Conservation (phyloP, 1,140 invertebrate genomes). For the Pseudobourletiella spinata region DNA sequence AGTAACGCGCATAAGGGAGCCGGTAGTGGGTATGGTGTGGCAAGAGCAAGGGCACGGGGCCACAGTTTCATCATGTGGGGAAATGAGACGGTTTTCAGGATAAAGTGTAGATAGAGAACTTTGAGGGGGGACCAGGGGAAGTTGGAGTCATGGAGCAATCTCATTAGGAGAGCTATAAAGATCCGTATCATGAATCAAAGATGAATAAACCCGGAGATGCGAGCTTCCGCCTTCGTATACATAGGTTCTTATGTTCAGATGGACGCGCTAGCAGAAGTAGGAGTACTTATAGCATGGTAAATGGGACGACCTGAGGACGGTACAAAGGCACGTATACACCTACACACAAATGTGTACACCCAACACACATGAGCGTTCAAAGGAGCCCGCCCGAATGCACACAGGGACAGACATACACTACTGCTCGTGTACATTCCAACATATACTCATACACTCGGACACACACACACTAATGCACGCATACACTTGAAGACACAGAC, state of each 20-base stretch:
- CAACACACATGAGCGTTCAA: background rate
- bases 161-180: background rate
- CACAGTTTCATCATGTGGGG: too few relatives aligned
- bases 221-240: too few relatives aligned
- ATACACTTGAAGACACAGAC: too few relatives aligned
- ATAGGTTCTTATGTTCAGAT: background rate
- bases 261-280: background rate
- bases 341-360: background rate
- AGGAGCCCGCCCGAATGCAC: background rate
- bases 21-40: too few relatives aligned
- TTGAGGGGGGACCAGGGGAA: background rate
- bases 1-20: too few relatives aligned
- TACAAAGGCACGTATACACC: background rate
- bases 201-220: background rate
- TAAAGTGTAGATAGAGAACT: too few relatives aligned
- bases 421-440: background rate
- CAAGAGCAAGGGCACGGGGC: too few relatives aligned
- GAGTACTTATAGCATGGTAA: background rate
- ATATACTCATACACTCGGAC: background rate
- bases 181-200: background rate
- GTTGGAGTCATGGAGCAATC: background rate
- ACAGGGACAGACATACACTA: background rate
- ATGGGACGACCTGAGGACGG: background rate
- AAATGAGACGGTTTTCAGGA: too few relatives aligned
- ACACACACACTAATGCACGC: too few relatives aligned